These are phyloP conservation scores for Clinocottus analis DNA, from an alignment of 2,113 vertebrate species.

Conservation along the genomic window DNA sequence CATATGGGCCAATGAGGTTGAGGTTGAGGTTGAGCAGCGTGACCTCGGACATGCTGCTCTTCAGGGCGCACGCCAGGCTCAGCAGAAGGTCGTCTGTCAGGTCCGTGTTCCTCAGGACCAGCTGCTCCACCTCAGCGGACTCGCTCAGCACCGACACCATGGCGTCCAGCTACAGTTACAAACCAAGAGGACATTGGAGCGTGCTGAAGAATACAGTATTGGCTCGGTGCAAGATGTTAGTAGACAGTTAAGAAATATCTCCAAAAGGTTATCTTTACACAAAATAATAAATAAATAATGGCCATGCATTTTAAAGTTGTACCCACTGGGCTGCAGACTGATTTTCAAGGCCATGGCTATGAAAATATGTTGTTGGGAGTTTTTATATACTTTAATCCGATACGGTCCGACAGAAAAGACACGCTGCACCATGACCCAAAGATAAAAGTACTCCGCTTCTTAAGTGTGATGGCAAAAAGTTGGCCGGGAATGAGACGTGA, in stretches of 20 bases:
- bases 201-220: background rate
- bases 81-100: slow-evolving; percentile 83
- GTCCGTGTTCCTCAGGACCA: slow-evolving; percentile 86
- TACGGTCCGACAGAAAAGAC: background rate
- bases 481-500: slow-evolving; percentile 34
- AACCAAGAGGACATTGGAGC: slow-evolving; percentile 1
- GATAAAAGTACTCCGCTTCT: slow-evolving; percentile 8
- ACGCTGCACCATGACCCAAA: slow-evolving; percentile 25
- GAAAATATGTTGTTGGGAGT: background rate
- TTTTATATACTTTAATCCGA: background rate
- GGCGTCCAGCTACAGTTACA: slow-evolving; percentile 75
- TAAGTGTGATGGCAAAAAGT: slow-evolving; percentile 8
- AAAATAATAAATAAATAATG: too few relatives aligned
- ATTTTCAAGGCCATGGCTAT: background rate
- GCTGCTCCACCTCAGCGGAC: slow-evolving; percentile 83
- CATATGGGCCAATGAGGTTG: slow-evolving; percentile 83
- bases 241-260: slow-evolving; percentile 7
- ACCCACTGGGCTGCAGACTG: background rate
- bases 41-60: slow-evolving; percentile 80
- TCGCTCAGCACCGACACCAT: slow-evolving; percentile 78
- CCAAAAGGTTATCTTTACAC: background rate
- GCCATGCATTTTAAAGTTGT: too few relatives aligned
- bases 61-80: slow-evolving; percentile 74
- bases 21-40: slow-evolving; percentile 86
- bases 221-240: too few relatives aligned